Base-by-base conservation (phyloP, 2,888 invertebrate genomes). In the Drosophila phalerata region DNA sequence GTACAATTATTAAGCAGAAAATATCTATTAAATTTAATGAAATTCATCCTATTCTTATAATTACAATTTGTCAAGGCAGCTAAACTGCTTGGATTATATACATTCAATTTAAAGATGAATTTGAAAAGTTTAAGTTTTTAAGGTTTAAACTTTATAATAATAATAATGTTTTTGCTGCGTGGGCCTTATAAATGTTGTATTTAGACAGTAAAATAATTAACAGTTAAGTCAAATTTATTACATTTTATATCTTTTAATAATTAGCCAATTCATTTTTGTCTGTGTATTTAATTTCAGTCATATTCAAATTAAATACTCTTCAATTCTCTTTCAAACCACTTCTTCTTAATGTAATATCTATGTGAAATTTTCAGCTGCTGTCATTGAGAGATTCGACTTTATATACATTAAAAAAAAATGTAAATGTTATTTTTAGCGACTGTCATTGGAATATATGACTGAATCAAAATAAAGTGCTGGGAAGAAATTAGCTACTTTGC, bases 401-500 rank as follows among this genome's bases (percentile, higher is more conserved):
- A 19, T 32, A 6, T 48, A 49, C 32, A 13, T 48, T 48, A 19
- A 17, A 13, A 32, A 32, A 19, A 5, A 22, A 49, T 8, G 3
- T 9, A 8, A 13, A 32, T 10, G n/a, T 15, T 43, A 43, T 56
- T 43, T 22, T 15, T 10, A 43, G 43, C n/a, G 2, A 42, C 2
- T 19, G 8, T 30, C 30, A 17, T 17, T 48, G 47, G 47, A 17
- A 34, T 4, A 19, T 34, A 38, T 22, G 30, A 13, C 19, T 49
- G n/a, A 42, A 9, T 5, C 8, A 40, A 57, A 53, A 25, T 42
- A 25, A 60, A 19, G 25, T 49, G 15, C 6, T 34, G 3, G 34
- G 9, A 13, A 17, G 38, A 56, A 49, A 49, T 34, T 15, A 19
- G 25, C 5, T 9, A 9, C 0, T 8, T 4, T 30, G 1, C 25